These are phyloP conservation scores for Anabacerthia variegaticeps DNA, from an alignment of 2,797 vertebrate genomes.

Conservation along the genomic window DNA sequence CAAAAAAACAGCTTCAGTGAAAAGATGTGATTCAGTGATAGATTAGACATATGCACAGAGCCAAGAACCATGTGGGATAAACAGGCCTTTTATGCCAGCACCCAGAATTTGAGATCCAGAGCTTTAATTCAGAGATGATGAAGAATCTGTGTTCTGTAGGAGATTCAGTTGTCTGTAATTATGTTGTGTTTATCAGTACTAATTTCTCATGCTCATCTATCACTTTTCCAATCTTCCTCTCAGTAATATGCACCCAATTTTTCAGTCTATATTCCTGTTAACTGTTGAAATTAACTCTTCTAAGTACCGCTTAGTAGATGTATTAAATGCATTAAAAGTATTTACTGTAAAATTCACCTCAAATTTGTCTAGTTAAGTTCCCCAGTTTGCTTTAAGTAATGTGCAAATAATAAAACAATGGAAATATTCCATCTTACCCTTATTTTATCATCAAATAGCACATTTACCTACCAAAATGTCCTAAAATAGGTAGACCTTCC, in stretches of 20 bases:
- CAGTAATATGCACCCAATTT: neutral
- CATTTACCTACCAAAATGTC: neutral
- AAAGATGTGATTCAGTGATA: neutral
- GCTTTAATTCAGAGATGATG: neutral
- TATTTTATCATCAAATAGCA: neutral
- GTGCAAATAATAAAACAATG: neutral
- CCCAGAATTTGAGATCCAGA: neutral
- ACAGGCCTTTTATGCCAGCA: neutral
- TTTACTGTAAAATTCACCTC: neutral
- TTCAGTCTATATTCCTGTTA: conserved; percentile 3
- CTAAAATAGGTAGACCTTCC: neutral
- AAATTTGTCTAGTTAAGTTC: neutral
- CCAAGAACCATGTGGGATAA: neutral
- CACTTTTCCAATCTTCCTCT: neutral
- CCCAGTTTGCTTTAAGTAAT: neutral
- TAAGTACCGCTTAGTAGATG: neutral
- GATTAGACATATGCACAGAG: neutral
- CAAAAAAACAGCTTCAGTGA: neutral
- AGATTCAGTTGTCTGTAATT: neutral
- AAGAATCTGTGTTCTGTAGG: neutral
- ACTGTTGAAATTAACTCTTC: neutral
- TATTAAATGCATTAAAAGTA: neutral
- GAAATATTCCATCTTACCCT: neutral
- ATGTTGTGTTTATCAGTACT: neutral
- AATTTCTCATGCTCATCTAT: conserved; percentile 9